Base-by-base conservation (phyloP, 2,888 invertebrate species). In the Paralinhomoeus sp. region DNA sequence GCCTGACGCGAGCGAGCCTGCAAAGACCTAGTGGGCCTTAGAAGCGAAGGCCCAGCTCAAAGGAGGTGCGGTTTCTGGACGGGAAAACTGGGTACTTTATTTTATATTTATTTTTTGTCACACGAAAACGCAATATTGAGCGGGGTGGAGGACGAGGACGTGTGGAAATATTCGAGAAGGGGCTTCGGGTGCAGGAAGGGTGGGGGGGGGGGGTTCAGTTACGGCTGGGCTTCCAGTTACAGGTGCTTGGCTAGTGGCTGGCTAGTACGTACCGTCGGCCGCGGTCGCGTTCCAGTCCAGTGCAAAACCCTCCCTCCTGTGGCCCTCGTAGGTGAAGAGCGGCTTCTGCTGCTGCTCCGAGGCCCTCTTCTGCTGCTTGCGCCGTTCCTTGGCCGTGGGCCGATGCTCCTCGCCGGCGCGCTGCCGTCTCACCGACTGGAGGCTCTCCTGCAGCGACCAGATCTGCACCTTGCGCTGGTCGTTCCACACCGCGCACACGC, bases 401-500 rank as follows among this genome's bases (percentile, higher is more conserved):
- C 7, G 5, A 5, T 27, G 5, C 12, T 27, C 27, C 7, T 9
- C 7, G 27, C 27, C 27, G 5, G 5, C 27, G 7, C 12, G 7
- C 27, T 27, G 27, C 27, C 12, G 5, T 5, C 27, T 12, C 7
- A 89, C 72, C 15, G 78, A 78, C 62, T 75, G 73, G 20, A 93
- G 57, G 55, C 83, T 80, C 49, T 75, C 72, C 23, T 75, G 75
- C 55, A 93, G 69, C 63, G 91, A 78, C 81, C 84, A 93, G 49
- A 99, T 72, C 58, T 80, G 78, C 0, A 99, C 89, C 54, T 77
- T 73, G 1, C 87, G 89, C 45, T 79, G 67, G 67, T 93, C 93
- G 53, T 91, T 91, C 93, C 93, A 97, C 38, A 79, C 77, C 1
- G 91, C 93, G 40, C 81, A 84, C 50, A 85, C 64, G 2, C 73